A percentile compares a stretch with the other conserved stretches of the same genome.
Conservation (phyloP, 2,888 invertebrate genomes). For the Agonopterix subpropinquella region DNA sequence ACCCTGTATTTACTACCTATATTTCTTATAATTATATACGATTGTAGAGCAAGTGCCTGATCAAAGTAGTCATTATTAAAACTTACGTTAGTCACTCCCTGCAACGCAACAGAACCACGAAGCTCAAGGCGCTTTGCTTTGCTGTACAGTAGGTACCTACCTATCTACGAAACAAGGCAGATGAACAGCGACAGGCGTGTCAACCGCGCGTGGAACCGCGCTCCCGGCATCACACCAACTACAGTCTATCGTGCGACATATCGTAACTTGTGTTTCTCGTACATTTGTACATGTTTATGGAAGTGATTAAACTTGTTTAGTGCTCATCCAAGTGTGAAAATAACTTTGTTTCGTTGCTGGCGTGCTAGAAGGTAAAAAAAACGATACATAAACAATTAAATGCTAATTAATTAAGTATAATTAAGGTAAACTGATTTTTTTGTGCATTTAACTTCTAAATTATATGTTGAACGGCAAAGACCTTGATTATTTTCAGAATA, state of each 20-base stretch:
- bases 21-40: no score
- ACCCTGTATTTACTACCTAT: no score
- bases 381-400: not conserved
- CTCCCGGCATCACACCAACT: constrained; percentile 5
- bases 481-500: constrained; percentile 65
- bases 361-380: constrained; percentile 3
- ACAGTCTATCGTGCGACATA: not conserved
- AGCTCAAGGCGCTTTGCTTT: not conserved
- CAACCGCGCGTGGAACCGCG: constrained; percentile 16
- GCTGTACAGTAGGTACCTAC: not conserved
- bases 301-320: constrained; percentile 1
- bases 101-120: not conserved
- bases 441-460: not conserved
- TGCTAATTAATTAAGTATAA: not conserved
- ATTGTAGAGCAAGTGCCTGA: not conserved
- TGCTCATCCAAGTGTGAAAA: constrained; percentile 11
- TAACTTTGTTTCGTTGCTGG: not conserved
- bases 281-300: not conserved
- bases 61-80: not conserved
- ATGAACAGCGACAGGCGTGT: constrained; percentile 23
- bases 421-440: not conserved
- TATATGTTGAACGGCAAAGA: constrained; percentile 13
- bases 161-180: constrained; percentile 13
- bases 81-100: not conserved
- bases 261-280: not conserved